Evolutionary conservation across 2,113 vertebrate genomes (phyloP).

Genomic region (Oryzias melastigma): DNA sequence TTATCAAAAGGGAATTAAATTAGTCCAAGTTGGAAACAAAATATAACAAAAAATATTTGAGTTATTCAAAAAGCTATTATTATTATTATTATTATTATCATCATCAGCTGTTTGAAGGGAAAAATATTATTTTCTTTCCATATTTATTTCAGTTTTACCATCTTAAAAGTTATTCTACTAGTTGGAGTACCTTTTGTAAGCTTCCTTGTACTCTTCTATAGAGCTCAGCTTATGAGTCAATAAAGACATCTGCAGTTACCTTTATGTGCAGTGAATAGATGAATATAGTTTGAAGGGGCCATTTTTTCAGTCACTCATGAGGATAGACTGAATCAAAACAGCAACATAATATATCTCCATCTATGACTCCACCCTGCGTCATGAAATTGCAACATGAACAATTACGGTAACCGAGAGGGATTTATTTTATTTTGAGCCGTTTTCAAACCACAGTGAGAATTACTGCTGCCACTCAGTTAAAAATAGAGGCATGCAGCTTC

Average conservation of each 20-base stretch:
- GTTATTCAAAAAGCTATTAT: too few relatives aligned
- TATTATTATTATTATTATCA: too few relatives aligned
- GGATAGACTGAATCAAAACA: constrained; percentile 9
- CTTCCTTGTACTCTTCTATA: neutral
- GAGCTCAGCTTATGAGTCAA: constrained; percentile 4
- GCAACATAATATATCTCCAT: constrained; percentile 8
- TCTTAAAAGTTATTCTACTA: constrained; percentile 7
- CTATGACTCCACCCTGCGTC: constrained; percentile 37
- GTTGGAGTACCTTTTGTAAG: neutral
- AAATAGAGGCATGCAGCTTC: constrained; percentile 29
- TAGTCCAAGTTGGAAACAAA: too few relatives aligned
- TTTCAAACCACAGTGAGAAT: constrained; percentile 48
- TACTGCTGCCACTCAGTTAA: constrained; percentile 36
- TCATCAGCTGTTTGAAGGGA: too few relatives aligned
- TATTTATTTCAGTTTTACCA: too few relatives aligned
- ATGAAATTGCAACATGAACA: constrained; percentile 34
- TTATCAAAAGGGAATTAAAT: too few relatives aligned
- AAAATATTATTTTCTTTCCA: too few relatives aligned
- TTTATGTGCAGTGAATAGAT: constrained; percentile 34
- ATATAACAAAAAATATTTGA: too few relatives aligned
- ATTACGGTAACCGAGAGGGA: constrained; percentile 30
- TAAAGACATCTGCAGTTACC: constrained; percentile 38
- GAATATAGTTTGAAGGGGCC: constrained; percentile 18
- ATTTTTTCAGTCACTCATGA: constrained; percentile 8
- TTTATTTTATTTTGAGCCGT: constrained; percentile 31